Base-by-base conservation (phyloP, 2,113 vertebrate species). In the Phrynosoma blainvillii region DNA sequence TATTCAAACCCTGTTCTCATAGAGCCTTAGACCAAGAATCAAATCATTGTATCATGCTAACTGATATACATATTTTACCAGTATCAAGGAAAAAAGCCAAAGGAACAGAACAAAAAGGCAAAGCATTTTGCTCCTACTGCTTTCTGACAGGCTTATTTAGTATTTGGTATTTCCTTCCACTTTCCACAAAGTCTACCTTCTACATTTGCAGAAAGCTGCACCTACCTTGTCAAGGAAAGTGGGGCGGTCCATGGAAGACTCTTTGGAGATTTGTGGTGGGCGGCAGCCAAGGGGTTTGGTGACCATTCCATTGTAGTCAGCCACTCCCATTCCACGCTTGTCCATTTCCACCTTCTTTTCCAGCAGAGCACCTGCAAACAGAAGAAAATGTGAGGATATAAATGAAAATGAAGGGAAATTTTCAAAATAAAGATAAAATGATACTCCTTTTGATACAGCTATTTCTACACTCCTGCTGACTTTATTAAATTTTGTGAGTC, bases 311-410 rank as follows among this genome's bases (percentile, higher is more conserved):
- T 98, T 98, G 92, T 99, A 99, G 95, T 99, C 98, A 27, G 98
- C 97, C 96, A 98, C 98, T 96, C 98, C 97, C 98, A 99, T 97
- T 94, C 98, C 98, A 95, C 98, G 98, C 96, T 99, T 99, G 97
- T 99, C 98, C 97, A 98, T 96, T 95, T 99, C 99, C 85, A 97
- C 98, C 97, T 99, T 99, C 97, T 99, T 99, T 98, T 99, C 99
- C 97, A 99, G 97, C 95, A 99, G 97, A 96, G 98, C 98, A 81
- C 98, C 99, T 99, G 92, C 62, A 89, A 0, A 30, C 23, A 73
- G 65, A 3, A 66, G 84, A 89, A 11, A 42, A 77, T 20, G 78
- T 52, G 54, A 84, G 0, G 4, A 30, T 36, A 40, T 56, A 11
- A 5, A 84, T 86, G 65, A 0, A 5, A 30, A 71, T 71, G 0